A percentile compares a stretch with the other conserved stretches of the same genome.
These are phyloP conservation scores for Epinephelus coioides DNA, from an alignment of 2,797 vertebrate genomes.

Conservation along the genomic window DNA sequence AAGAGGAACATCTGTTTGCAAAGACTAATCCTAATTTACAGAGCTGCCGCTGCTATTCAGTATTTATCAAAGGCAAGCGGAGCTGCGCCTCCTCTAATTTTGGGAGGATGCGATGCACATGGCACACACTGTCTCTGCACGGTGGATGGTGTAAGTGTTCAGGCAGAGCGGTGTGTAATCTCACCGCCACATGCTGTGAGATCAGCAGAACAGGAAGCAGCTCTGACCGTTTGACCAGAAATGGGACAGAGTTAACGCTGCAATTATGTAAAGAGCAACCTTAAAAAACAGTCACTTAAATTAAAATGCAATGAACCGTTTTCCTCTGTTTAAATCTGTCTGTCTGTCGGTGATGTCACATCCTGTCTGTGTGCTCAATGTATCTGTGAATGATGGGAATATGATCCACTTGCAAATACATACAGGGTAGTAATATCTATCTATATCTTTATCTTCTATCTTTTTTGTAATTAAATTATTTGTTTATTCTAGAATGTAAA, in stretches of 20 bases:
- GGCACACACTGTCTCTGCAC: constrained; percentile 23
- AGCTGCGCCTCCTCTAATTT: constrained; percentile 59
- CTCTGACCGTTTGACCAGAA: constrained; percentile 65
- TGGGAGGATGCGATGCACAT: constrained; percentile 39
- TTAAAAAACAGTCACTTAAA: constrained; percentile 36
- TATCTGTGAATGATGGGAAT: constrained; percentile 9
- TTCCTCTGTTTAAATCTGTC: neutral
- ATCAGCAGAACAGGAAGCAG: constrained; percentile 64
- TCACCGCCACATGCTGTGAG: constrained; percentile 61
- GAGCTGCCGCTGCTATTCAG: constrained; percentile 61
- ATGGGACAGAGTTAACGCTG: constrained; percentile 57
- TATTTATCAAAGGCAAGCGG: constrained; percentile 61
- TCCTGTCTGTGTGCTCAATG: constrained; percentile 20
- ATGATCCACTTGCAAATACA: neutral
- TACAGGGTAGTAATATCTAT: no score
- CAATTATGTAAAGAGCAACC: constrained; percentile 61
- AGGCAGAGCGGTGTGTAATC: constrained; percentile 61
- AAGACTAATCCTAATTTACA: constrained; percentile 79
- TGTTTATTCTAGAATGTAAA: neutral
- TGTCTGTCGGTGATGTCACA: constrained; percentile 15
- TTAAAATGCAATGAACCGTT: constrained; percentile 31
- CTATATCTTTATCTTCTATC: no score
- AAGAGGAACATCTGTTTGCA: constrained; percentile 83
- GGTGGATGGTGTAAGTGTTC: constrained; percentile 45
- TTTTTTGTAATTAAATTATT: no score